Conservation (phyloP, 1,140 invertebrate genomes). For the Bombyx mori region DNA sequence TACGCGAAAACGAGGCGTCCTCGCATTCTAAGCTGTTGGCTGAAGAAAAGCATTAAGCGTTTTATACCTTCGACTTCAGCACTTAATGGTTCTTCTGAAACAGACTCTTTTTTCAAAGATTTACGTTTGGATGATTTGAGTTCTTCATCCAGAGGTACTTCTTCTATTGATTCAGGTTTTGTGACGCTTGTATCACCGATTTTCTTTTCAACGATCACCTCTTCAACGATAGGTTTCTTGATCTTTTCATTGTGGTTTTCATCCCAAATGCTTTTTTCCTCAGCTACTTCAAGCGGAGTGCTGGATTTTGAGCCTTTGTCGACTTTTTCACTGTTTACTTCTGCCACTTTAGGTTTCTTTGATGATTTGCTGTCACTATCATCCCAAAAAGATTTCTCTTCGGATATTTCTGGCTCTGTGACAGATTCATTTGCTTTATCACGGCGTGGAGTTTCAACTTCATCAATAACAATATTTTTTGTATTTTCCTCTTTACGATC, state of each 20-base stretch:
- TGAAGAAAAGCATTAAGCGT: conserved; percentile 53
- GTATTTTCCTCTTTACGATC: conserved; percentile 11
- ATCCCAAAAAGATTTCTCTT: conserved; percentile 61
- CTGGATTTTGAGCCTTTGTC: conserved; percentile 32
- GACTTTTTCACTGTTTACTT: conserved; percentile 22
- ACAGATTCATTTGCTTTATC: conserved; percentile 31
- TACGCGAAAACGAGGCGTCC: conserved; percentile 42
- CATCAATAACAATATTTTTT: conserved; percentile 24
- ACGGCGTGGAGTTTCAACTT: conserved; percentile 19
- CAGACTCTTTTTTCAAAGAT: conserved; percentile 53
- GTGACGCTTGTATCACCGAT: conserved; percentile 34
- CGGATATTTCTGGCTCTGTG: conserved; percentile 38
- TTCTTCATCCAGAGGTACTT: conserved; percentile 46
- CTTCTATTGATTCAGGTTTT: conserved; percentile 50
- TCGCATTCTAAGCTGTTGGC: conserved; percentile 50
- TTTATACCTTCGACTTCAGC: conserved; percentile 66
- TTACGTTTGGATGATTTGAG: conserved; percentile 70
- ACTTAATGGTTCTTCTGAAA: conserved; percentile 58
- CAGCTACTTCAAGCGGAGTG: conserved; percentile 43
- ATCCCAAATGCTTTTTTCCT: conserved; percentile 50
- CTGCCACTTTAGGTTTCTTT: conserved; percentile 31
- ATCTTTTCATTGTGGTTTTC: conserved; percentile 51
- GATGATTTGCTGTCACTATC: conserved; percentile 32
- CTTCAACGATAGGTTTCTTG: conserved; percentile 41
- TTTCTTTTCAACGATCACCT: conserved; percentile 29